These are phyloP conservation scores for Camponotus pennsylvanicus DNA, from an alignment of 1,140 invertebrate genomes.

Conservation along the genomic window DNA sequence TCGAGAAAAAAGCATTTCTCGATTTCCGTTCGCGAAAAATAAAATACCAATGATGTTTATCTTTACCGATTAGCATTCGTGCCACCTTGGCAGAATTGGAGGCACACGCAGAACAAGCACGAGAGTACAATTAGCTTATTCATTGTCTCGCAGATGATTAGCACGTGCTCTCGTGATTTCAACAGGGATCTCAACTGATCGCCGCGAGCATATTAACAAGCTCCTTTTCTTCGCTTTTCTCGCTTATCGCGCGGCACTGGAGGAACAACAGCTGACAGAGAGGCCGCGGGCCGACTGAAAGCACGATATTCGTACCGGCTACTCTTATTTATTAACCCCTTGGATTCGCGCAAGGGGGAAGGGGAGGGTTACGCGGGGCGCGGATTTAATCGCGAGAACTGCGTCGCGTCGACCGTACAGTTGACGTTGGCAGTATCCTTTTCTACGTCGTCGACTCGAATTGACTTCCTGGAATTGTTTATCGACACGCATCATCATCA, in stretches of 20 bases:
- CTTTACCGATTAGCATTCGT: constrained; percentile 71
- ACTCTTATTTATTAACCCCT: constrained; percentile 72
- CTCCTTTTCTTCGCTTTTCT: not conserved
- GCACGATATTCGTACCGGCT: constrained; percentile 64
- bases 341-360: constrained; percentile 57
- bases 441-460: not conserved
- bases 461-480: not conserved
- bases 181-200: not conserved
- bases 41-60: not conserved
- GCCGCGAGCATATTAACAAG: constrained; percentile 51
- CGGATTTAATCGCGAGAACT: constrained; percentile 55
- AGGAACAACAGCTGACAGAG: not conserved
- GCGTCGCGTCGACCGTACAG: constrained; percentile 9
- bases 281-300: constrained; percentile 61
- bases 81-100: constrained; percentile 37
- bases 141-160: constrained; percentile 40
- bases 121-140: constrained; percentile 44
- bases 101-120: constrained; percentile 62
- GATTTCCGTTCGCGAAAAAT: not conserved
- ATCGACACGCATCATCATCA: not conserved
- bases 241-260: not conserved
- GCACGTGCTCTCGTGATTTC: constrained; percentile 8
- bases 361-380: constrained; percentile 67
- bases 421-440: not conserved
- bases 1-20: no score